Base-by-base conservation (phyloP, 1,140 invertebrate genomes). In the Helicoverpa zea region DNA sequence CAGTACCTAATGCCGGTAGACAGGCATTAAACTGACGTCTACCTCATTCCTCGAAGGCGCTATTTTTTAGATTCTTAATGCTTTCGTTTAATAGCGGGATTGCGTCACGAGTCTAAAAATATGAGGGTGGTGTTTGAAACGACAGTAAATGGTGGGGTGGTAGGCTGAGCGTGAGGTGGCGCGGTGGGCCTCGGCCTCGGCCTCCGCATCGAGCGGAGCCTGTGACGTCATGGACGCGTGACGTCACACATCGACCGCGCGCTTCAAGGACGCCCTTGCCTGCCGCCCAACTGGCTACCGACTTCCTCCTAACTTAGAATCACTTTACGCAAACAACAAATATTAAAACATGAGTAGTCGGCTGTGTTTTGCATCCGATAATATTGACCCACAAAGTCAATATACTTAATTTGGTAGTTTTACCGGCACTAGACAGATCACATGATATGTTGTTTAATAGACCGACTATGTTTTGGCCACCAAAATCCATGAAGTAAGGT, bases 91-190 rank as follows among this genome's bases (percentile, higher is more conserved):
- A 85, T 86, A 86, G 86, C 83, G 80, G 77, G 88, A 87, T 93
- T 91, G 92, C 93, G 92, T 94, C 93, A 94, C 88, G 73, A 78
- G 81, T 91, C 90, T 94, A 94, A 91, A 94, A 92, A 94, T 94
- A 94, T 66, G 74, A 84, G 86, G 91, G 90, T 88, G 87, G 88
- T 86, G 86, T 84, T 85, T 85, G 79, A 84, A 84, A 64, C 85
- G 85, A 85, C 83, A 83, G 87, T 80, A 35, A 35, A 35, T 35
- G 35, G 75, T 80, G 87, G 88, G 90, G 88, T 88, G 87, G 88
- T 79, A 43, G 85, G 47, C 78, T 84, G 56, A 73, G 61, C 52
- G 79, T 74, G 63, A 76, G 81, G 84, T 74, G 85, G 82, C 81
- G 80, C 83, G 73, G 86, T 70, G 78, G 86, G 61, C 81, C 68